Evolutionary conservation across 2,888 invertebrate species (phyloP), one percentile per base, ranked within the genome.

Genomic region (Notocelia uddmanniana): DNA sequence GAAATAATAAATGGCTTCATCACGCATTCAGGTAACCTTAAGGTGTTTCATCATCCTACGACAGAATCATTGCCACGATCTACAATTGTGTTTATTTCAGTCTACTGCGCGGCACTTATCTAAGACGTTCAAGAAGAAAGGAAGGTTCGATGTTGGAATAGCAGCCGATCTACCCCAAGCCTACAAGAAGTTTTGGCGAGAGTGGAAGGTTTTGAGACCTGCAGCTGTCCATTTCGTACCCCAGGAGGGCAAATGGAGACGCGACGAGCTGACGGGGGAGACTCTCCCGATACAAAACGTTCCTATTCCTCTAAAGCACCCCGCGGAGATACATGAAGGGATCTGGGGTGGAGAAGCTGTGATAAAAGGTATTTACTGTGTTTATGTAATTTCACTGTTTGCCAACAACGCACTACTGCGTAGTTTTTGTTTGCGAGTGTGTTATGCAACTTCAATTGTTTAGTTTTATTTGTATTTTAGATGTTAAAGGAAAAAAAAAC

Each of bases 341-440:
- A 94, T 99, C 76, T 99, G 99, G 99, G 99, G 99, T 75, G 99
- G 99, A 10, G 99, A 99, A 93, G 98, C 96, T 41, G 95, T 99
- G 0, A 93, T 99, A 23, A 97, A 98, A 94, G 99, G 94, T 55
- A 71, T 62, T 52, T 68, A 26, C 70, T 50, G 48, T 69, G 64
- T 66, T 70, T 64, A 66, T 66, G 31, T 66, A 70, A 70, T 52
- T 10, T 11, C 45, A 70, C 60, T 71, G 71, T 76, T 62, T 75
- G 41, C 68, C 73, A 73, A 73, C 72, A 67, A 45, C n/a, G 45
- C n/a, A 45, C 21, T 54, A 54, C 45, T 71, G 71, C 54, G 66
- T 67, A 71, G 54, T 71, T 66, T 19, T 45, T 13, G 11, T 54
- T 45, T 6, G 34, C 18, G 21, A 41, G 18, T 45, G 13, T 26